Evolutionary conservation across 2,797 vertebrate species (phyloP), one percentile per base, ranked within the genome.

Genomic region (Periophthalmus magnuspinnatus): DNA sequence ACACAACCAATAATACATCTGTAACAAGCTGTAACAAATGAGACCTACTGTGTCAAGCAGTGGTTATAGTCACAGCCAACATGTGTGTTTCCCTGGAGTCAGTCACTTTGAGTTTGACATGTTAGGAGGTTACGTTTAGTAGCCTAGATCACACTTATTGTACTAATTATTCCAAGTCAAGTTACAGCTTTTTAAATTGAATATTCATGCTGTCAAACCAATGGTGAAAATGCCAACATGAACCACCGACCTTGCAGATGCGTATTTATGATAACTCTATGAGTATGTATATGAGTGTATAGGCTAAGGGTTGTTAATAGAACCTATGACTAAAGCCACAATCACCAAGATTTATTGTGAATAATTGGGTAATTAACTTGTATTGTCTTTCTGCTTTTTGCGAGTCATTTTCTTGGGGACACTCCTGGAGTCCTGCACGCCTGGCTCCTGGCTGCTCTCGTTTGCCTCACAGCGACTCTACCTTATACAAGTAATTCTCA

Each of bases 1-100:
- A 76, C 75, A 81, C 64, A 70, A 71, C 68, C 66, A 72, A 66
- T 59, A 78, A 79, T 48, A 74, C 68, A 62, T 69, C 79, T 48
- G 28, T 67, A 77, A 79, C 81, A 81, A 72, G 61, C 78, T 83
- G 78, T 17, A 61, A 84, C 76, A 75, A 55, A 61, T 73, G 50
- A 52, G 19, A 52, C n/a, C 67, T 71, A 36, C 65, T 70, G 69
- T 47, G 65, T 65, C 61, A 55, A 21, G 21, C 52, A n/a, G 21
- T 22, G 52, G n/a, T 55, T 21, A 6, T 19, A 55, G 21, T 9
- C 55, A 52, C 47, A 50, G 48, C 48, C 50, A 0, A 45, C 41
- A 45, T 5, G 41, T 45, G 38, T 14, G 41, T 45, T 45, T 45
- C 38, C 38, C 38, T 11, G 10, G 13, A 45, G 41, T 45, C 3